Evolutionary conservation across 92 coral and sea anemone genomes (phyloP), one percentile per base, ranked within the genome.

Genomic region (Hydrozoanthus gracilis): DNA sequence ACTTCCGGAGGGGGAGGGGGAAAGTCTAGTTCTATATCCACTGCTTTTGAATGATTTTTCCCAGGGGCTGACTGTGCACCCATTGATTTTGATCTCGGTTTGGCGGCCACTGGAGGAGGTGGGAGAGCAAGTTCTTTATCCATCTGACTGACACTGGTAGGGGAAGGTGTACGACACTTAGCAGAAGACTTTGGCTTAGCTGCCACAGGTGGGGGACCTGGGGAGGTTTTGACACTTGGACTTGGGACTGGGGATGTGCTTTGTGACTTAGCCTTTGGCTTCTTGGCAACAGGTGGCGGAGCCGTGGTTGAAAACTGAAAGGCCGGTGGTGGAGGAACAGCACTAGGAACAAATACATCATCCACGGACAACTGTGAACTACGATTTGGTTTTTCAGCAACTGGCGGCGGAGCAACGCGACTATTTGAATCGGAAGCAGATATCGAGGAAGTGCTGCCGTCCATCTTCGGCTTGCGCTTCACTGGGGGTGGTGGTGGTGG

Each of bases 1-100:
- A 92, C 92, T 58, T 92, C 95, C 86, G 98, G 90, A 61, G 98
- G 98, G 87, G 98, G 98, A 20, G 98, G 98, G 14, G 98, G 98
- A 44, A 94, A 83, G 89, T 94, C 95, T 60, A 83, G 83, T 46
- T 94, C 98, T 60, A 82, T 74, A 17, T 67, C 94, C 9, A 77
- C 88, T 51, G 87, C 89, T 58, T 88, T 87, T 49, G 76, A 73
- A 60, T 87, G 44, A 89, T 91, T 83, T 9, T 44, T 58, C 16
- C 18, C 20, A 11, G 95, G 93, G 14, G 93, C 92, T 17, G 88
- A 89, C 44, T 93, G 93, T 71, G 88, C 89, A 71, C 93, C 93
- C 60, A 88, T 83, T 35, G 93, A 91, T 45, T 91, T 90, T 60
- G 91, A 88, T 52, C 85, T 80, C 51, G 85, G 85, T 62, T 80